phyloP scores from a whole-genome alignment of 2,113 vertebrate genomes.

The Arizona elegans region DNA sequence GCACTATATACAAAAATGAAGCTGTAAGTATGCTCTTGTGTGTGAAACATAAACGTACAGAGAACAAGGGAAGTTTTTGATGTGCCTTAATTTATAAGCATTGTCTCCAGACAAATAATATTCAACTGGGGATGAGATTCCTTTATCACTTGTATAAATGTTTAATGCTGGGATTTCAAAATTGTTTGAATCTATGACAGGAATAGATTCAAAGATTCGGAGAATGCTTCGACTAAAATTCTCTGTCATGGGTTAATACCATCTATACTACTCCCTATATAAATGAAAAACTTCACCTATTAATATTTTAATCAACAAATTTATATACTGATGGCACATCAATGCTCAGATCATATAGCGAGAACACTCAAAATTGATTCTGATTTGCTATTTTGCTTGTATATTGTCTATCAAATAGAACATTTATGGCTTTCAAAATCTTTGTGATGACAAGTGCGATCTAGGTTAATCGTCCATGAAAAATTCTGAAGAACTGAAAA shows the following conservation, averaged over 20 bases:
- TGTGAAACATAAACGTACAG: neutral
- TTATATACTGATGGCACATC: neutral
- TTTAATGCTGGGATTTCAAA: neutral
- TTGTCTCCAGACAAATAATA: neutral
- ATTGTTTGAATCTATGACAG: neutral
- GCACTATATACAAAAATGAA: slow-evolving; percentile 86
- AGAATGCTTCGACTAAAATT: neutral
- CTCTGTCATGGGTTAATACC: neutral
- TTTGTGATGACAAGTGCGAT: neutral
- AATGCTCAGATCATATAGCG: neutral
- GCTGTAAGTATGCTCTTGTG: slow-evolving; percentile 74
- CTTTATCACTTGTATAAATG: neutral
- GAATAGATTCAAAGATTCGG: neutral
- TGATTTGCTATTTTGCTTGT: neutral
- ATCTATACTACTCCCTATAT: neutral
- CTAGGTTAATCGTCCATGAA: neutral
- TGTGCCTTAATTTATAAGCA: neutral
- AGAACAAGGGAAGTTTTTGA: neutral
- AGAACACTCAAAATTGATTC: neutral
- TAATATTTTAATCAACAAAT: neutral
- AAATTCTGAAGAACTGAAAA: neutral
- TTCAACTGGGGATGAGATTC: neutral
- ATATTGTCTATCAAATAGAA: neutral
- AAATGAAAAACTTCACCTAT: neutral
- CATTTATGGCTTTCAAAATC: neutral